Conservation (phyloP, 2,113 vertebrate species). For the Atractosteus spatula region DNA sequence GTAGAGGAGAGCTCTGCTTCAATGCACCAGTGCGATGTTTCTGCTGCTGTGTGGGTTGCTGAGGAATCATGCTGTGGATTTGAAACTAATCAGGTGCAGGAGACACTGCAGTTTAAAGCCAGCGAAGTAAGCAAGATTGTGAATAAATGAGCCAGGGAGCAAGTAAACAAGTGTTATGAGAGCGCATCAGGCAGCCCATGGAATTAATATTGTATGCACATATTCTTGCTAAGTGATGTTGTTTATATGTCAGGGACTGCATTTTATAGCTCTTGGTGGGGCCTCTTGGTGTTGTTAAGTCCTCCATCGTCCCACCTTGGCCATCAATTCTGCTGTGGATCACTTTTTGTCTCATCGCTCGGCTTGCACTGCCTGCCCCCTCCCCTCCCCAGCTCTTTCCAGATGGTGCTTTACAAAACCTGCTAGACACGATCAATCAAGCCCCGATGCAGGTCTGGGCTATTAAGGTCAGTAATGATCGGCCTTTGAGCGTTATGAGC, state of each 20-base stretch:
- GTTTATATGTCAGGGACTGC: constrained; percentile 68
- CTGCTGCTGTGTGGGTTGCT: no score
- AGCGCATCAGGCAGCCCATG: constrained; percentile 41
- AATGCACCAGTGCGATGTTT: no score
- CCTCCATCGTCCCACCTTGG: constrained; percentile 60
- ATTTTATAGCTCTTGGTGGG: constrained; percentile 66
- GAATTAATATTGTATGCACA: constrained; percentile 72
- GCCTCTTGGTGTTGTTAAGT: constrained; percentile 70
- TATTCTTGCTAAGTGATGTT: constrained; percentile 69
- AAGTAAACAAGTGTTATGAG: constrained; percentile 66
- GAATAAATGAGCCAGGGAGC: constrained; percentile 33
- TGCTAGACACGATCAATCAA: constrained; percentile 72
- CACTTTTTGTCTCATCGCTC: constrained; percentile 20
- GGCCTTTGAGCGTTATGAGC: constrained; percentile 70
- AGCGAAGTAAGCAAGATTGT: background rate
- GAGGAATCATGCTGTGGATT: no score
- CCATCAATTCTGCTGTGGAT: constrained; percentile 65
- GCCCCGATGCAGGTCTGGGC: constrained; percentile 56
- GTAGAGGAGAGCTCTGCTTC: no score
- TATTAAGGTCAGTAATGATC: constrained; percentile 66
- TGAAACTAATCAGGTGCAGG: no score
- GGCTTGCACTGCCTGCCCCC: constrained; percentile 46
- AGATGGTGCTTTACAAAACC: constrained; percentile 79
- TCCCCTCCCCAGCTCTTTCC: constrained; percentile 63
- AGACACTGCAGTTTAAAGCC: no score